phyloP scores from a whole-genome alignment of 2,113 vertebrate genomes.

The Oenanthe oenanthe region DNA sequence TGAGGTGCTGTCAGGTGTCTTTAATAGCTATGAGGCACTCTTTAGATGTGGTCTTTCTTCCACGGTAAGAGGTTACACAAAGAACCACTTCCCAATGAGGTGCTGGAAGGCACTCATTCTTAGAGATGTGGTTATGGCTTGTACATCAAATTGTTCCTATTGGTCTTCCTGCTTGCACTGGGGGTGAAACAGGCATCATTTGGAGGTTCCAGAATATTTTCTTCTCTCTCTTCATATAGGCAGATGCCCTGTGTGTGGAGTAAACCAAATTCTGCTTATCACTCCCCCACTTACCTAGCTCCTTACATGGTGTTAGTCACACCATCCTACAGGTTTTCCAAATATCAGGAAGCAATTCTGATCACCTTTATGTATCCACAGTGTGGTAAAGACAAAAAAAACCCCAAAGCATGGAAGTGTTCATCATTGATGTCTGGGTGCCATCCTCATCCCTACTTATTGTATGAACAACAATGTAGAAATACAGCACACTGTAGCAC shows the following conservation, averaged over 20 bases:
- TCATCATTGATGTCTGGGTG: not conserved
- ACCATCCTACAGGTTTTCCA: not conserved
- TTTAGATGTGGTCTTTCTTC: not conserved
- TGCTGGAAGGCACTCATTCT: not conserved
- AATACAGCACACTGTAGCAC: not conserved
- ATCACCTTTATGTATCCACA: not conserved
- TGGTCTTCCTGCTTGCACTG: not conserved
- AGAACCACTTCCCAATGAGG: not conserved
- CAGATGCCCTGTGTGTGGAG: not conserved
- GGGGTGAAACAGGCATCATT: not conserved
- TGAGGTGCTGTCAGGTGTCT: no score
- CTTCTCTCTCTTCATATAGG: not conserved
- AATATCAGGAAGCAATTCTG: not conserved
- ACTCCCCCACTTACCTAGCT: not conserved
- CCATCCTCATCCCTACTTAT: not conserved
- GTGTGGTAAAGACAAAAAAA: not conserved
- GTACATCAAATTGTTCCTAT: not conserved
- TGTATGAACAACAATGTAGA: not conserved
- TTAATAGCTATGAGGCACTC: not conserved
- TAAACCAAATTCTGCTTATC: not conserved
- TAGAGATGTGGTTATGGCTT: not conserved
- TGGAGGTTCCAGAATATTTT: not conserved
- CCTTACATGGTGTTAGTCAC: not conserved
- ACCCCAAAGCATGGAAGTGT: rapidly evolving
- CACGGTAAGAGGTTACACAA: rapidly evolving